Evolutionary conservation across 2,797 vertebrate species (phyloP).

Genomic region (Argya squamiceps): DNA sequence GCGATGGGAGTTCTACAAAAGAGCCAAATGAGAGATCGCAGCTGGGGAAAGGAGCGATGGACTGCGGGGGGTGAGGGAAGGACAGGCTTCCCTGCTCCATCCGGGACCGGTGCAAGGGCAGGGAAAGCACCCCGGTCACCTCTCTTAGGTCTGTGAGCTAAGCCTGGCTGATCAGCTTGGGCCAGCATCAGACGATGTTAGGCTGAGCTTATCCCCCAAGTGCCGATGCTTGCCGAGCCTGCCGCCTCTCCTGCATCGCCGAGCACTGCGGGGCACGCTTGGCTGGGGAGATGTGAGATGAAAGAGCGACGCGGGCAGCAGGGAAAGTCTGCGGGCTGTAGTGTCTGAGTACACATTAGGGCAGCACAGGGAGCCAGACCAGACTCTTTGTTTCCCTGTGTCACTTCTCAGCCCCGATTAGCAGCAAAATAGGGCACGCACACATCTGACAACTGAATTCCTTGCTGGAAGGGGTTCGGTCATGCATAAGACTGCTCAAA

Average conservation of each 20-base stretch:
- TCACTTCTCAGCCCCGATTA: constrained; percentile 10
- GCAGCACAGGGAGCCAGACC: neutral
- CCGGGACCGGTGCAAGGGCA: neutral
- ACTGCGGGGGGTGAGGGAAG: neutral
- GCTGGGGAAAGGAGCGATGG: neutral
- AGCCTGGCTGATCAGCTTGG: neutral
- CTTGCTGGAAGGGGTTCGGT: constrained; percentile 39
- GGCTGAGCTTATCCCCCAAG: neutral
- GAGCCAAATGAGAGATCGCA: fast-evolving
- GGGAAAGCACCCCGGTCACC: neutral
- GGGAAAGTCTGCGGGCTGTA: neutral
- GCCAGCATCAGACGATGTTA: fast-evolving
- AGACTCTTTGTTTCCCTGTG: neutral
- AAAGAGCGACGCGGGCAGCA: fast-evolving
- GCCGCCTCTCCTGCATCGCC: fast-evolving
- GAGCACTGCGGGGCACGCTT: neutral
- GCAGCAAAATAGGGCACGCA: constrained; percentile 24
- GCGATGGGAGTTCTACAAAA: fast-evolving
- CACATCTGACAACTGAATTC: constrained; percentile 26
- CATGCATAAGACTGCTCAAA: constrained; percentile 45
- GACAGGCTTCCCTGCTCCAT: neutral
- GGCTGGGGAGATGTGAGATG: neutral
- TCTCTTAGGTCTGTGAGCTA: neutral
- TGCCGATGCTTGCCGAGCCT: fast-evolving
- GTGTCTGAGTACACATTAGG: fast-evolving